A percentile compares a stretch with the other conserved stretches of the same genome.
Evolutionary conservation across 2,113 vertebrate species (phyloP).

Genomic region (Petrocephalus zakoni): DNA sequence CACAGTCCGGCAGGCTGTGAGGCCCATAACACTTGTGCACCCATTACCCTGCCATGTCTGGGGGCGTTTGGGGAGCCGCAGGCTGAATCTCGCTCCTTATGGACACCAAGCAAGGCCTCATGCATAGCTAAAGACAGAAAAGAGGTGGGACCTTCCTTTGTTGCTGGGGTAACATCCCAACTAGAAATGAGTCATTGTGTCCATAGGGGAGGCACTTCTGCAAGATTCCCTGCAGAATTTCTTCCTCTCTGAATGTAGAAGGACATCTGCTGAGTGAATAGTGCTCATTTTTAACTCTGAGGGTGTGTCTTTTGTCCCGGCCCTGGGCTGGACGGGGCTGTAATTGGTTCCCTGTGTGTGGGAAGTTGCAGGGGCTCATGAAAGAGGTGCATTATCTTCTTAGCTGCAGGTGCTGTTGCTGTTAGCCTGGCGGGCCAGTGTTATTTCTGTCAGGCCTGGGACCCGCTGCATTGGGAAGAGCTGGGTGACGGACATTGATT

Average conservation of each 20-base stretch:
- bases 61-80: neutral
- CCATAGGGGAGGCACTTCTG: neutral
- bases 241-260: neutral
- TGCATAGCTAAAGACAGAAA: neutral
- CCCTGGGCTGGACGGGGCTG: neutral
- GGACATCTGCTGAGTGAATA: neutral
- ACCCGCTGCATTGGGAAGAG: neutral
- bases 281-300: neutral
- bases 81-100: neutral
- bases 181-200: neutral
- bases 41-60: neutral
- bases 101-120: neutral
- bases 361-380: neutral
- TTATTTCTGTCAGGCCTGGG: neutral
- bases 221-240: neutral
- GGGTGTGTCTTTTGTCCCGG: neutral
- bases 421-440: neutral
- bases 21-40: neutral
- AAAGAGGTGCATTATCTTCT: neutral
- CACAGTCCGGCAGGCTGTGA: neutral
- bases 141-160: neutral
- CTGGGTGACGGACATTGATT: neutral
- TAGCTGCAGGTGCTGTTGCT: neutral
- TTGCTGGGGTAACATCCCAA: neutral
- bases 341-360: neutral